Base-by-base conservation (phyloP, 2,113 vertebrate genomes). In the Corvus hawaiiensis region DNA sequence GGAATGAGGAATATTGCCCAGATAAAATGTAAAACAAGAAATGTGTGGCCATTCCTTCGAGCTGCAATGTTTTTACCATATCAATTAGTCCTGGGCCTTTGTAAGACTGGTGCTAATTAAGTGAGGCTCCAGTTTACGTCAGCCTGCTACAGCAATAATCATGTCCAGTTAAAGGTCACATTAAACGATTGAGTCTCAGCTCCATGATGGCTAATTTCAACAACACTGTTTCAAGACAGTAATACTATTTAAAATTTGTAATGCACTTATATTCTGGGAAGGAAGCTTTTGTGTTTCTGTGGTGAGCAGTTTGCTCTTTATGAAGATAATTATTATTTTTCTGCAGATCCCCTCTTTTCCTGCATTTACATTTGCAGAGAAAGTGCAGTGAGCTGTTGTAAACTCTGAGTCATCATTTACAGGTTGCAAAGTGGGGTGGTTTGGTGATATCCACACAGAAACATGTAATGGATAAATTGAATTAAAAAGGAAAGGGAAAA, bases 41-140 rank as follows among this genome's bases (percentile, higher is more conserved):
- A 63, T 9, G 4, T 19, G 7, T 41, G 26, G 17, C 4, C 10
- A 13, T 59, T 77, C 27, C 52, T 85, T 13, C 0, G 0, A 82
- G 41, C 22, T 67, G n/a, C 35, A 43, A 3, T 48, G 39, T 49
- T 75, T 84, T 62, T 32, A 37, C 33, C 23, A 12, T 20, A 1
- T 67, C 77, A 20, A 63, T 90, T 81, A 72, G 58, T 49, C 51
- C 21, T 46, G n/a, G 37, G n/a, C 10, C 51, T 78, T 72, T 86
- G 21, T 30, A 73, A 55, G 27, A 8, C 4, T 14, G n/a, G 24
- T 78, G n/a, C 46, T 81, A 59, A 84, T 58, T 67, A 68, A 68
- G 41, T 46, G 16, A 52, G 37, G 13, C 22, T 80, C 59, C 61
- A 52, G 77, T 74, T 67, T 77, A 67, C 16, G 3, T 58, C 48